Conservation (phyloP, 2,888 invertebrate species). For the Mesorhabditis belari region DNA sequence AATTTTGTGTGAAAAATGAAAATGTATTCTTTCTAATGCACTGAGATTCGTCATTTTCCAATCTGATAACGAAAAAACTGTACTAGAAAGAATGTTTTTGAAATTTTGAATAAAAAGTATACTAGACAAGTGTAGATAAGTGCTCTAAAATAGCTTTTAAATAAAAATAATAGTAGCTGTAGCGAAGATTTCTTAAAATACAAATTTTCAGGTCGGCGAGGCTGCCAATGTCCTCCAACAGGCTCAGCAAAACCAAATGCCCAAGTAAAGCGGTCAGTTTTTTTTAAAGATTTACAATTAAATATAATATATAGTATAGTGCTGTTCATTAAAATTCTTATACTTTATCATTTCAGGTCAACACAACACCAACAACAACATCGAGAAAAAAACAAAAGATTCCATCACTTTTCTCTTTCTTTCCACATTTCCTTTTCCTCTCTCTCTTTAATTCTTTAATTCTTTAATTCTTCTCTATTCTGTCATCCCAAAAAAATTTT, state of each 20-base stretch:
- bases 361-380: not conserved
- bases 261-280: too few relatives aligned
- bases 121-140: not conserved
- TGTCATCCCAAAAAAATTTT: not conserved
- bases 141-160: not conserved
- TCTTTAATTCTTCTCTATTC: not conserved
- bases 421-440: not conserved
- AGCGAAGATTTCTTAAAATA: not conserved
- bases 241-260: slow-evolving; percentile 13
- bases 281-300: too few relatives aligned
- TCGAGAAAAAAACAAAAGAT: not conserved
- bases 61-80: too few relatives aligned
- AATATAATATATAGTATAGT: too few relatives aligned
- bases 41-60: too few relatives aligned
- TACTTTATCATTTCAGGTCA: too few relatives aligned
- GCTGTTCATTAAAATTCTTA: too few relatives aligned
- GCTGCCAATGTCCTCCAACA: slow-evolving; percentile 17
- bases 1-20: not conserved
- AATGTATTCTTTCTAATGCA: too few relatives aligned
- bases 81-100: not conserved
- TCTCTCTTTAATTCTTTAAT: not conserved
- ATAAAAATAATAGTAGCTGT: not conserved
- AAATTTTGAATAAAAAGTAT: too few relatives aligned
- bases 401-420: not conserved
- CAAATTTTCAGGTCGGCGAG: slow-evolving; percentile 13